Percentiles rank a stretch among this genome's conserved stretches.
phyloP scores from a whole-genome alignment of 2,113 vertebrate species.

The Acanthisitta chloris region DNA sequence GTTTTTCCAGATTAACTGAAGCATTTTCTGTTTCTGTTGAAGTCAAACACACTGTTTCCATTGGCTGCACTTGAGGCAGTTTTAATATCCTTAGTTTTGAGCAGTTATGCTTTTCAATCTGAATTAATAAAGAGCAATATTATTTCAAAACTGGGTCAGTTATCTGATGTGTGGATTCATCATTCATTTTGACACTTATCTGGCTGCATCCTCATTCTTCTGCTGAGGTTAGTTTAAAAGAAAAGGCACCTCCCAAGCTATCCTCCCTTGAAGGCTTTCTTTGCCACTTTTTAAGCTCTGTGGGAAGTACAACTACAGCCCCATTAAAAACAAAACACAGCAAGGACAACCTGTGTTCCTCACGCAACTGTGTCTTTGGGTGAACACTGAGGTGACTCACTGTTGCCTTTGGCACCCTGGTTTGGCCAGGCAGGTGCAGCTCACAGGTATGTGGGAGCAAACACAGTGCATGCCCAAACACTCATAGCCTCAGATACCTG shows the following conservation, averaged over 20 bases:
- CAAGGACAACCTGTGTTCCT: background rate
- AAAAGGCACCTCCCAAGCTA: background rate
- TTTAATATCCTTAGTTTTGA: background rate
- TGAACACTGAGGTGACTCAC: background rate
- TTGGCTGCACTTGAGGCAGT: background rate
- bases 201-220: constrained; percentile 9
- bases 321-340: background rate
- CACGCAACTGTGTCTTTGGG: background rate
- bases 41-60: background rate
- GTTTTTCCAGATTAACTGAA: background rate
- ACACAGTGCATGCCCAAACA: background rate
- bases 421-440: background rate
- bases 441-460: background rate
- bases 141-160: constrained; percentile 3
- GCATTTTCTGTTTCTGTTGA: background rate
- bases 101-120: background rate
- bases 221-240: background rate
- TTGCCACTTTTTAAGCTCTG: background rate
- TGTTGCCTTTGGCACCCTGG: background rate
- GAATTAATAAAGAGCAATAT: background rate
- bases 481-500: background rate
- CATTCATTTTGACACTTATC: background rate
- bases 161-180: background rate
- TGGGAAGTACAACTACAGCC: background rate
- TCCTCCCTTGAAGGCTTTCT: background rate